Evolutionary conservation across 1,140 invertebrate genomes (phyloP), one percentile per base, ranked within the genome.

Genomic region (Nixonia krombeini): DNA sequence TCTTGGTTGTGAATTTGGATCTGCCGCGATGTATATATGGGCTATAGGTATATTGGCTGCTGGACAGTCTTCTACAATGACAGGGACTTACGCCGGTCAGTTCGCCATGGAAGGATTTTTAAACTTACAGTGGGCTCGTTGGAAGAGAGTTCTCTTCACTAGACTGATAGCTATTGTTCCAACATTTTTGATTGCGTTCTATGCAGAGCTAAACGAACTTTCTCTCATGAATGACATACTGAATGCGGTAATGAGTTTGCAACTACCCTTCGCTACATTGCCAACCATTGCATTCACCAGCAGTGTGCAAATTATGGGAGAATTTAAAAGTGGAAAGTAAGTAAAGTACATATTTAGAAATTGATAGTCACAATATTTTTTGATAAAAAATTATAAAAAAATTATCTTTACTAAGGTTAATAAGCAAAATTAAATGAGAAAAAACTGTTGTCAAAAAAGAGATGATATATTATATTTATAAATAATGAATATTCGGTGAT

Each of bases 1-100:
- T 73, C 85, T 96, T 1, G 94, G 94, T 9, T 96, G 94, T 79
- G 85, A 90, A 47, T 96, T 93, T 82, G 94, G 95, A 3, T 75
- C 88, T 0, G 86, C 87, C 0, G 92, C 94, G 3, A 91, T 96
- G 89, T 94, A 94, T 72, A 93, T 97, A 69, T 97, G 95, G 95
- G 94, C 91, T 0, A 86, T 96, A 31, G 95, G 95, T 46, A 95
- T 97, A 74, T 84, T 97, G 56, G 95, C 95, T 37, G 94, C 94
- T 59, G 95, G 95, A 28, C 94, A 96, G 80, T 94, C 92, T 70
- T 95, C 93, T 9, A 96, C 95, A 0, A 97, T 95, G 93, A 94
- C 93, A 0, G 91, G 91, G 17, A 92, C 91, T 2, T 93, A 92
- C 74, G 89, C 91, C 3, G 91, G 91, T 2, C 91, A 93, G 71